phyloP scores from a whole-genome alignment of 2,113 vertebrate genomes.

The Muntiacus muntjak region DNA sequence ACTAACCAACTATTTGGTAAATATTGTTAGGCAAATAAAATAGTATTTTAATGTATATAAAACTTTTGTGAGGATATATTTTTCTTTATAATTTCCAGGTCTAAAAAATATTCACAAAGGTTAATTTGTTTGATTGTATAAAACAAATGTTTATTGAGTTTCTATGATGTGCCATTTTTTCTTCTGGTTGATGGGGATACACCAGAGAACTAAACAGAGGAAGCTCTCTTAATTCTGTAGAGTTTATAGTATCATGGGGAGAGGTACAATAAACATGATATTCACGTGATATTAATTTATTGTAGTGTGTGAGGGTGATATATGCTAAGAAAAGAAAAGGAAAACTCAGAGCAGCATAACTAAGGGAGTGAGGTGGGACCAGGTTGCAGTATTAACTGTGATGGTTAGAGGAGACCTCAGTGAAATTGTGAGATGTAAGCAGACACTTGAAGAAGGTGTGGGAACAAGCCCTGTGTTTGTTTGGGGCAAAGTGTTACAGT shows the following conservation, averaged over 20 bases:
- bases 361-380: too few relatives aligned
- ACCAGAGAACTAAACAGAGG: background rate
- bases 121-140: background rate
- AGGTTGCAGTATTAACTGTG: background rate
- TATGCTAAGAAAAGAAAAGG: background rate
- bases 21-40: background rate
- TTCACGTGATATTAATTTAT: background rate
- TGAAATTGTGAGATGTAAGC: background rate
- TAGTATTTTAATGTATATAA: background rate
- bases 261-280: background rate
- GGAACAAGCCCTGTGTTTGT: background rate
- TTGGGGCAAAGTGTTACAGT: background rate
- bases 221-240: background rate
- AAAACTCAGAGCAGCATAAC: background rate
- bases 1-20: background rate
- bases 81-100: background rate
- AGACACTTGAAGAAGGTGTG: background rate
- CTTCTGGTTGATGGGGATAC: background rate
- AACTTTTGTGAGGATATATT: background rate
- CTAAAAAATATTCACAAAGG: background rate
- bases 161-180: background rate
- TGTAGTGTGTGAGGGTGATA: background rate
- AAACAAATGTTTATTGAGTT: background rate
- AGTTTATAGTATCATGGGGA: background rate
- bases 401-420: background rate